Percentiles rank a stretch among this genome's conserved stretches.
Evolutionary conservation across 2,113 vertebrate species (phyloP).

Genomic region (Zosterops japonicus): DNA sequence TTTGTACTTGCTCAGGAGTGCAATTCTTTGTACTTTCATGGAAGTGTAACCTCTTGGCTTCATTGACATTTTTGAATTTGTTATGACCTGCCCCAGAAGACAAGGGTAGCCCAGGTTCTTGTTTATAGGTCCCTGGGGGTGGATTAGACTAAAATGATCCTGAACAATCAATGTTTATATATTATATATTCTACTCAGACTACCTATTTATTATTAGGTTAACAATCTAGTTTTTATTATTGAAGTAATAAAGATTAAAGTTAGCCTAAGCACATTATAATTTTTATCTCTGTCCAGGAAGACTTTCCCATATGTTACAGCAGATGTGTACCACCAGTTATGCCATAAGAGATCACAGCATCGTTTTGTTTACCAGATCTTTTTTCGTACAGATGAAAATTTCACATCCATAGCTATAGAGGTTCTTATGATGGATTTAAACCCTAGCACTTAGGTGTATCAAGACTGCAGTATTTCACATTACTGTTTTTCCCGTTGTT

Average conservation of each 20-base stretch:
- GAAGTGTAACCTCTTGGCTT: background rate
- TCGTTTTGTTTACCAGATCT: background rate
- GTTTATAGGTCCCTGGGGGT: background rate
- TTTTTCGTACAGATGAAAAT: background rate
- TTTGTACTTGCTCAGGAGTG: background rate
- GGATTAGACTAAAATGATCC: background rate
- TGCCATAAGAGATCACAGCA: background rate
- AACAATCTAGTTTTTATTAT: background rate
- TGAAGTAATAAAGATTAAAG: background rate
- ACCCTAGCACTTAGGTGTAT: background rate
- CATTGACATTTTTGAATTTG: background rate
- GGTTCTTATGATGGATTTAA: background rate
- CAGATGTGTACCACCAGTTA: background rate
- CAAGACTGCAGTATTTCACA: background rate
- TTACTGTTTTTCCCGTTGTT: background rate
- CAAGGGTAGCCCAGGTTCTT: background rate
- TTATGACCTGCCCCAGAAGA: background rate
- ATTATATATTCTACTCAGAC: background rate
- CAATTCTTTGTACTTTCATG: background rate
- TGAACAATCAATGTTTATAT: background rate
- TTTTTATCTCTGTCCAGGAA: background rate
- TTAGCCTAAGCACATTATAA: background rate
- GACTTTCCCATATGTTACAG: background rate
- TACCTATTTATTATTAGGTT: background rate
- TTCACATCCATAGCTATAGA: background rate